These are phyloP conservation scores for Epinotia ramella DNA, from an alignment of 2,888 invertebrate species.

Conservation along the genomic window DNA sequence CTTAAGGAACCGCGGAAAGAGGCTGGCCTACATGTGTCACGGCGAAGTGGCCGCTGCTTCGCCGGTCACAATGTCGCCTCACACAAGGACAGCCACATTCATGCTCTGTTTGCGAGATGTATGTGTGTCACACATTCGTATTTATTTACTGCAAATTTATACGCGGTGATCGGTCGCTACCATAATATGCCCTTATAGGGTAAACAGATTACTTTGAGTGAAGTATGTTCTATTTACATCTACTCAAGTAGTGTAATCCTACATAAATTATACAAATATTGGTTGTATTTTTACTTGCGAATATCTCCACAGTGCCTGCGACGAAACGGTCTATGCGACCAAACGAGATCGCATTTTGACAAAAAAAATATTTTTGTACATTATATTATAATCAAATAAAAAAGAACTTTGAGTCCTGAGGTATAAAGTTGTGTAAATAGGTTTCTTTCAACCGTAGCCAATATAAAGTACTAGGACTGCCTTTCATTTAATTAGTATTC, in stretches of 20 bases:
- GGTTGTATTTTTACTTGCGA: no score
- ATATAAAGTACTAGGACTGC: constrained; percentile 23
- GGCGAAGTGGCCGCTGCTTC: constrained; percentile 53
- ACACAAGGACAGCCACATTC: constrained; percentile 78
- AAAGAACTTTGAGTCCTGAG: no score
- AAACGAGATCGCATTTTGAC: no score
- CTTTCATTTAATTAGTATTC: constrained; percentile 14
- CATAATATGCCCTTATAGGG: constrained; percentile 31
- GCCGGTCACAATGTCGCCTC: constrained; percentile 60
- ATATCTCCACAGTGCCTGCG: no score
- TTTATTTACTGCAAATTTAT: constrained; percentile 63
- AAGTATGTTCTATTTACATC: constrained; percentile 5
- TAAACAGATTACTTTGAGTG: constrained; percentile 6
- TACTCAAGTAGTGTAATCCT: no score
- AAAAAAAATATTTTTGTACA: no score
- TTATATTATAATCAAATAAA: no score
- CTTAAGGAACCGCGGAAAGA: constrained; percentile 47
- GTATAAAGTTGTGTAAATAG: no score
- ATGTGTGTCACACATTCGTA: constrained; percentile 56
- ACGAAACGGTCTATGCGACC: no score
- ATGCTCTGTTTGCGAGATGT: constrained; percentile 59
- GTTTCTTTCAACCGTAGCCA: background rate
- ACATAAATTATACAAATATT: no score
- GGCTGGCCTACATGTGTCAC: constrained; percentile 64
- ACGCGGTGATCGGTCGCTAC: constrained; percentile 45